phyloP scores from a whole-genome alignment of 2,797 vertebrate genomes.

The Hydrolagus colliei region DNA sequence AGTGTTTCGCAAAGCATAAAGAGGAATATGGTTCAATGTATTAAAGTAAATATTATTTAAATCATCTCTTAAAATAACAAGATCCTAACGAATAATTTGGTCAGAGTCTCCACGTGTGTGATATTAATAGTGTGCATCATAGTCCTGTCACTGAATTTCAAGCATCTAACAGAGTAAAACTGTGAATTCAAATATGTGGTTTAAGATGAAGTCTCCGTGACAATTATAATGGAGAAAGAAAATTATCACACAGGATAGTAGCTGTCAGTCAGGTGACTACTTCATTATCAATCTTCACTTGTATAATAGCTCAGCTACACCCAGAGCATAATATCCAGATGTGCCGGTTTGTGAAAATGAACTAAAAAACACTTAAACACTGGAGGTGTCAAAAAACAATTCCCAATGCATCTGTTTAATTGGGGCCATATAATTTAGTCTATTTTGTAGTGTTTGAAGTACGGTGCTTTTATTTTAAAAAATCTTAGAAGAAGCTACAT shows the following conservation, averaged over 20 bases:
- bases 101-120: background rate
- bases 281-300: slow-evolving; percentile 18
- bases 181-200: background rate
- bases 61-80: background rate
- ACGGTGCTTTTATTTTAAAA: background rate
- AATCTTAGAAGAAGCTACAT: background rate
- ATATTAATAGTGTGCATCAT: background rate
- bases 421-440: slow-evolving; percentile 13
- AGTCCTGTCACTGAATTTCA: background rate
- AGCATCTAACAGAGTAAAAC: background rate
- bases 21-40: background rate
- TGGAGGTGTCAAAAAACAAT: slow-evolving; percentile 4
- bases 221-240: background rate
- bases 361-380: slow-evolving; percentile 25
- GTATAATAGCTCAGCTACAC: background rate
- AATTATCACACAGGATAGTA: slow-evolving; percentile 11
- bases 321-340: slow-evolving; percentile 7
- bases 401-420: slow-evolving; percentile 18
- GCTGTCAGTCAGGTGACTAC: background rate
- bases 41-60: background rate
- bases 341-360: slow-evolving; percentile 10
- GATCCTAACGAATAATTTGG: background rate
- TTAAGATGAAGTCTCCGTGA: background rate
- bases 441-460: slow-evolving; percentile 8
- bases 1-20: background rate